Evolutionary conservation across 2,113 vertebrate genomes (phyloP).

Genomic region (Pseudopipra pipra): DNA sequence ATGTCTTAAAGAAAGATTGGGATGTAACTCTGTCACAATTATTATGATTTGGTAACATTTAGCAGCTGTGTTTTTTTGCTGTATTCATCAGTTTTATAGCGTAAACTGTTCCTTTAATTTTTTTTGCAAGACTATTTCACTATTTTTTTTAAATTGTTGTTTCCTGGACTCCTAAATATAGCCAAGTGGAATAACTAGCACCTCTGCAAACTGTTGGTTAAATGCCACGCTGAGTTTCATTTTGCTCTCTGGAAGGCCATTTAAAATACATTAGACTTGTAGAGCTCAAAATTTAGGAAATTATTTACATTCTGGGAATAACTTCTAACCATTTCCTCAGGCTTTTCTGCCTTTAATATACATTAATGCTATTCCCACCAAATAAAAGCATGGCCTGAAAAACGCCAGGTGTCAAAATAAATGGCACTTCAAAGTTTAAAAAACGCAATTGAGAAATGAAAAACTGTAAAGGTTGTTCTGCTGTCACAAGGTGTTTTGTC

Average conservation of each 20-base stretch:
- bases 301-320: constrained; percentile 59
- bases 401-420: constrained; percentile 66
- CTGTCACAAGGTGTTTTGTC: neutral
- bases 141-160: constrained; percentile 61
- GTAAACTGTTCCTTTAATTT: constrained; percentile 57
- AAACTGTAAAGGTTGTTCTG: constrained; percentile 1
- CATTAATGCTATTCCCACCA: constrained; percentile 28
- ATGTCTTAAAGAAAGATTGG: constrained; percentile 20
- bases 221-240: constrained; percentile 67
- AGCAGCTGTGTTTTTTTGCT: constrained; percentile 44
- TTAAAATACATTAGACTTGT: constrained; percentile 36
- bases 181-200: constrained; percentile 67
- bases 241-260: constrained; percentile 70
- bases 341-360: constrained; percentile 20
- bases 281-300: constrained; percentile 42
- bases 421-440: constrained; percentile 42
- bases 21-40: constrained; percentile 56
- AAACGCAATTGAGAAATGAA: constrained; percentile 20
- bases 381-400: constrained; percentile 55
- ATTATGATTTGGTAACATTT: constrained; percentile 63
- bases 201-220: constrained; percentile 71
- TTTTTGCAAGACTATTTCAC: constrained; percentile 20
- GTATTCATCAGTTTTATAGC: constrained; percentile 49
- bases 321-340: constrained; percentile 3
- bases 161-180: constrained; percentile 74